Evolutionary conservation across 2,113 vertebrate species (phyloP).

Genomic region (Sphaerodactylus townsendi): DNA sequence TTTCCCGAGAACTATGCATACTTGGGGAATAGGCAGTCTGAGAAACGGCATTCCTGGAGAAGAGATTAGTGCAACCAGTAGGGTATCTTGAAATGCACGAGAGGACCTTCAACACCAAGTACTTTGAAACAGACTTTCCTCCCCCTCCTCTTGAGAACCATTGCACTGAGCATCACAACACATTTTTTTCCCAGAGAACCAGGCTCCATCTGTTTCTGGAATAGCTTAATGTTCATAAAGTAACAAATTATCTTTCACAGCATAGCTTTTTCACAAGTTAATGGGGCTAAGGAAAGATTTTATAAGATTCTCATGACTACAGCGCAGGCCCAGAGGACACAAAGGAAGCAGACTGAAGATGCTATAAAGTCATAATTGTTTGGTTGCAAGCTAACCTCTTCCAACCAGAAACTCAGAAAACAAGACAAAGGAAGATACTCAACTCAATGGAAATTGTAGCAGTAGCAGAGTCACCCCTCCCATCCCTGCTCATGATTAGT

Average conservation of each 20-base stretch:
- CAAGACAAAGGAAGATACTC: neutral
- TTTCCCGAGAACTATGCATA: constrained; percentile 54
- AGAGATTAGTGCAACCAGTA: constrained; percentile 20
- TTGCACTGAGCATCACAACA: constrained; percentile 60
- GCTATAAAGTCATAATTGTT: constrained; percentile 28
- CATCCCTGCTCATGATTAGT: neutral
- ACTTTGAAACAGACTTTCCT: constrained; percentile 61
- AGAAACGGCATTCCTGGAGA: constrained; percentile 57
- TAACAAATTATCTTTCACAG: constrained; percentile 61
- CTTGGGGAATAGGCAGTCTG: constrained; percentile 47
- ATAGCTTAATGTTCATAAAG: constrained; percentile 61
- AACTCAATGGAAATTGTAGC: neutral
- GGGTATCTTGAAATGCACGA: constrained; percentile 53
- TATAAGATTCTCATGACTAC: constrained; percentile 48
- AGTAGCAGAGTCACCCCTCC: neutral
- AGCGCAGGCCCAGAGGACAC: constrained; percentile 9
- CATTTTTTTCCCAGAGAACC: constrained; percentile 43
- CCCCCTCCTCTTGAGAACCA: constrained; percentile 31
- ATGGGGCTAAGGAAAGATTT: constrained; percentile 66
- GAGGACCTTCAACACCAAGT: constrained; percentile 63
- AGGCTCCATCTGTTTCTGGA: constrained; percentile 65
- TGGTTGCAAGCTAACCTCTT: constrained; percentile 49
- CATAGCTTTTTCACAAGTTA: constrained; percentile 53
- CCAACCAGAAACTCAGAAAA: constrained; percentile 33
- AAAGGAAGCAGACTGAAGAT: constrained; percentile 31